A percentile compares a stretch with the other conserved stretches of the same genome.
Evolutionary conservation across 2,797 vertebrate genomes (phyloP).

Genomic region (Atherinosoma microstoma): DNA sequence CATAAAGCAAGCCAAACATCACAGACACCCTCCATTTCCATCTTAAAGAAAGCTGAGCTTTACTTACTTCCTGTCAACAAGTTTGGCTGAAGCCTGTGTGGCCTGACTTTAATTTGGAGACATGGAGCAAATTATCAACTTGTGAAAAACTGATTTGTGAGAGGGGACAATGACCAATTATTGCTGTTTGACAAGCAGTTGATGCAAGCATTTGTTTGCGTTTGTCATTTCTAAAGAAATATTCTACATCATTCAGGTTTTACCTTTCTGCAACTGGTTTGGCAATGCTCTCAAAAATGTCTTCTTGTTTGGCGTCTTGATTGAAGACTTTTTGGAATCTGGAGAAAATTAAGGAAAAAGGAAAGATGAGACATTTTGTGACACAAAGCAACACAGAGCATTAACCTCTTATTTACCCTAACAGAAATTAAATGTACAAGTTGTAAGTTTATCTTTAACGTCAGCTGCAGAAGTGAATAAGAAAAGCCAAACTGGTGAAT

Average conservation of each 20-base stretch:
- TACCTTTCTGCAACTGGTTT: conserved; percentile 97
- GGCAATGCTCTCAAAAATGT: conserved; percentile 92
- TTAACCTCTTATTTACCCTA: conserved; percentile 1
- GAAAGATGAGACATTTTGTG: background rate
- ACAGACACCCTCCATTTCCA: conserved; percentile 73
- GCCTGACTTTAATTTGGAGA: conserved; percentile 33
- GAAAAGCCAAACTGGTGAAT: conserved; percentile 19
- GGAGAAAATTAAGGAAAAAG: conserved; percentile 27
- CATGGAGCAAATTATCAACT: conserved; percentile 7
- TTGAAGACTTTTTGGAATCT: conserved; percentile 96
- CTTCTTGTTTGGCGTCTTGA: conserved; percentile 90
- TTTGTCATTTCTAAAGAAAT: background rate
- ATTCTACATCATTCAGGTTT: background rate
- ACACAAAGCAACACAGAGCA: background rate
- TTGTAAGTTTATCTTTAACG: conserved; percentile 22
- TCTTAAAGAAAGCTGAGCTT: conserved; percentile 64
- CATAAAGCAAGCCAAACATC: conserved; percentile 68
- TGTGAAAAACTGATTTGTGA: no score
- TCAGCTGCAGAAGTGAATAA: conserved; percentile 40
- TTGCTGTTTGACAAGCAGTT: background rate
- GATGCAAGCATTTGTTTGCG: background rate
- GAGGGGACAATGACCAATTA: no score
- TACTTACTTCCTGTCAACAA: conserved; percentile 66
- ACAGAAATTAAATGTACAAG: background rate
- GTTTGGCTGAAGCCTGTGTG: conserved; percentile 58